Evolutionary conservation across 2,113 vertebrate species (phyloP), one percentile per base, ranked within the genome.

Genomic region (Ammodramus savannarum): DNA sequence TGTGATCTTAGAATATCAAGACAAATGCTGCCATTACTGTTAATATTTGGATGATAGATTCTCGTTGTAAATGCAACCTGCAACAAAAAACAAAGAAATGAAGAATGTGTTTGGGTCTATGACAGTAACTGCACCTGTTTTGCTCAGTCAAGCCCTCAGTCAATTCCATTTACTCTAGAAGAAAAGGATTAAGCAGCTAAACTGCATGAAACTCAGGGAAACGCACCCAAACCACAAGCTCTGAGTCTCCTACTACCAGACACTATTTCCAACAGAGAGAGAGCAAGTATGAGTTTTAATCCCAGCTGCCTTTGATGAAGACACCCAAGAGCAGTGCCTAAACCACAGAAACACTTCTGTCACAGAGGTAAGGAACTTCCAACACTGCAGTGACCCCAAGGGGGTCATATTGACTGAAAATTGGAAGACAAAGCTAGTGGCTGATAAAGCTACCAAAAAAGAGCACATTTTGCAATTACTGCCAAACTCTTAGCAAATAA

Each of bases 1-100:
- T 99, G 99, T 95, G 99, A 99, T 97, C 99, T 98, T 98, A 99
- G 98, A 97, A 99, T 99, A 98, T 99, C 99, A 96, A 99, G 97
- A 98, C 99, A 99, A 99, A 99, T 99, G 99, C 99, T 99, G 98
- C 99, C 99, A 94, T 99, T 99, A 98, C 99, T 99, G 99, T 99
- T 99, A 97, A 99, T 99, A 98, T 99, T 99, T 98, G 99, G 99
- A 98, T 99, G 99, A 98, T 99, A 99, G 97, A 99, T 99, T 99
- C 99, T 99, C 96, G 99, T 99, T 94, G 99, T 99, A 98, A 99
- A 99, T 96, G 99, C 99, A 98, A 99, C 99, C 99, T 99, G 97
- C 57, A 95, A 69, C 27, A 76, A 39, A n/a, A 63, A 36, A 63
- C 27, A 39, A 73, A 85, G 89, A 78, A 17, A 38, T 3, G 1